Evolutionary conservation across 2,797 vertebrate species (phyloP).

Genomic region (Nyctalus aviator): DNA sequence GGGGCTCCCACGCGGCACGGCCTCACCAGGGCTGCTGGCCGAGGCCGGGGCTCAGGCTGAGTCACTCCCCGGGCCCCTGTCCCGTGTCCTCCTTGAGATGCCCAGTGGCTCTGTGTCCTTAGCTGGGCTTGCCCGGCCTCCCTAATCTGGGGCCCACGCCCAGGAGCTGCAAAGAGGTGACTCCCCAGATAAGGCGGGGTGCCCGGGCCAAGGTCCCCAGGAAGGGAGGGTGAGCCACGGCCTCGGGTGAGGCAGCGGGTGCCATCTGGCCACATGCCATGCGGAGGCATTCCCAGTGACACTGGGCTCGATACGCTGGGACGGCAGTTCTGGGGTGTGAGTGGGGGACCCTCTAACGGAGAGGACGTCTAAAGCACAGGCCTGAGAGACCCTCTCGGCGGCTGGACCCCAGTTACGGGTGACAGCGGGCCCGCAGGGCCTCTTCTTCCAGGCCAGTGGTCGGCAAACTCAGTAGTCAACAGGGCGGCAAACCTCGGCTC

Average conservation of each 20-base stretch:
- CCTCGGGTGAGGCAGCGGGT: accelerated
- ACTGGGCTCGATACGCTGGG: neutral
- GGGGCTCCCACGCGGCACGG: accelerated
- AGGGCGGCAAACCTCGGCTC: no score
- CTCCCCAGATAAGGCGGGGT: neutral
- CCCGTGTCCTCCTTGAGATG: accelerated
- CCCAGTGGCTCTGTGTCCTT: neutral
- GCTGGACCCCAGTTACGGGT: neutral
- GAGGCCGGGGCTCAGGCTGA: neutral
- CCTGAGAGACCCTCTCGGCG: neutral
- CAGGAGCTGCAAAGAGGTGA: neutral
- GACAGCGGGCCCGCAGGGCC: neutral
- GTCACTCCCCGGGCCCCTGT: neutral
- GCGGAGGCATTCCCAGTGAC: neutral
- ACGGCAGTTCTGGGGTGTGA: neutral
- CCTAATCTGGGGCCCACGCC: neutral
- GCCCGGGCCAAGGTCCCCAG: neutral
- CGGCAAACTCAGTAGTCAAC: no score
- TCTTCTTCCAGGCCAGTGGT: neutral
- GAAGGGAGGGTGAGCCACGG: neutral
- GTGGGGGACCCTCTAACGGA: neutral
- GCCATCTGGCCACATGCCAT: neutral
- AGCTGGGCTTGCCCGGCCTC: neutral
- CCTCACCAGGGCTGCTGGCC: neutral
- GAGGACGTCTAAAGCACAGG: neutral